Evolutionary conservation across 2,888 invertebrate genomes (phyloP).

Genomic region (Sesia bembeciformis): DNA sequence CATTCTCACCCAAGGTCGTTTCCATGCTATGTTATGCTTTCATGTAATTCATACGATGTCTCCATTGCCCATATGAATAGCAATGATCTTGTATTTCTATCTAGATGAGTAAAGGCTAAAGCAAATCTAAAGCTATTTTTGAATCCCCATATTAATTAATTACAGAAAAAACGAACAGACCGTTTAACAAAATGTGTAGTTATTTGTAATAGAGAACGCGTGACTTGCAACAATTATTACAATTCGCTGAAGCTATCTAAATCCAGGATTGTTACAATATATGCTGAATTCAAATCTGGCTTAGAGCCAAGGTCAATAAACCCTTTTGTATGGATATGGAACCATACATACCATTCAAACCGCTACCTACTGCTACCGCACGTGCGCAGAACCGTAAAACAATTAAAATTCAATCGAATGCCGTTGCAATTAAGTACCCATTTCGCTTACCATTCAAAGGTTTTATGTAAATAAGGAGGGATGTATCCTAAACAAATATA

Average conservation of each 20-base stretch:
- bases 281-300: conserved; percentile 35
- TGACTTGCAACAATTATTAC: background rate
- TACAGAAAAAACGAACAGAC: too few species aligned
- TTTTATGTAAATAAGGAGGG: conserved; percentile 54
- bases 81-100: too few species aligned
- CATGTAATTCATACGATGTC: too few species aligned
- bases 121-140: too few species aligned
- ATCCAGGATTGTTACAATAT: background rate
- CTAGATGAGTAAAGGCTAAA: too few species aligned
- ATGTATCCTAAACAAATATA: conserved; percentile 67
- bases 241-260: background rate
- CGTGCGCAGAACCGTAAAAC: conserved; percentile 18
- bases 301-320: conserved; percentile 63
- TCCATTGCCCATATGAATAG: too few species aligned
- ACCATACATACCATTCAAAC: conserved; percentile 1
- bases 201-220: background rate
- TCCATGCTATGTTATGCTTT: too few species aligned
- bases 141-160: too few species aligned
- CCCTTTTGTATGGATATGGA: conserved; percentile 37
- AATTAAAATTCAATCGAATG: conserved; percentile 33
- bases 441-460: conserved; percentile 20
- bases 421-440: conserved; percentile 27
- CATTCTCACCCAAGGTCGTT: too few species aligned
- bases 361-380: conserved; percentile 10
- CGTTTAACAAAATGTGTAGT: too few species aligned